A percentile compares a stretch with the other conserved stretches of the same genome.
phyloP scores from a whole-genome alignment of 2,888 invertebrate species.

The Coenonympha arcania region DNA sequence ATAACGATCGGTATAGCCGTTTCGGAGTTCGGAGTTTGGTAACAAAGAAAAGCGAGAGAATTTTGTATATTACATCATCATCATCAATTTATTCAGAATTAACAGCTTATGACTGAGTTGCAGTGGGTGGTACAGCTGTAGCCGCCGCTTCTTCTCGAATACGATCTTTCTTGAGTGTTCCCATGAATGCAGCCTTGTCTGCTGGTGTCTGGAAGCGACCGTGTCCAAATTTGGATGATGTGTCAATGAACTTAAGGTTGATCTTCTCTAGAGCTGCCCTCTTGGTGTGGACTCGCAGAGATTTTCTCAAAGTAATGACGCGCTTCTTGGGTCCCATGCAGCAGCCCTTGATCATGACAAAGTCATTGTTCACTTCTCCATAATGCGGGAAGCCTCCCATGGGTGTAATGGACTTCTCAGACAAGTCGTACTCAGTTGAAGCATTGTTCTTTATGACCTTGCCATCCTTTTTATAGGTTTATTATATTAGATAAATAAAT shows the following conservation, averaged over 20 bases:
- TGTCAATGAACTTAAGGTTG: conserved; percentile 99
- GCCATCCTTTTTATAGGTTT: too few relatives aligned
- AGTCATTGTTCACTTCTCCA: conserved; percentile 99
- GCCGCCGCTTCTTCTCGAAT: conserved; percentile 87
- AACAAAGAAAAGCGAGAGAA: too few relatives aligned
- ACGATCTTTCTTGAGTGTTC: conserved; percentile 94
- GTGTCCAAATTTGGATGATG: conserved; percentile 99
- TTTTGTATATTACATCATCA: too few relatives aligned
- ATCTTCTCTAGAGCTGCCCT: conserved; percentile 97
- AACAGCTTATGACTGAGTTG: conserved; percentile 50
- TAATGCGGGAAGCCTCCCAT: conserved; percentile 99
- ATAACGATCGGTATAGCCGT: too few relatives aligned
- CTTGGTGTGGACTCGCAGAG: conserved; percentile 94
- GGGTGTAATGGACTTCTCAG: conserved; percentile 97
- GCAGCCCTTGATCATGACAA: conserved; percentile 97
- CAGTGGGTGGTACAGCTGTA: conserved; percentile 68
- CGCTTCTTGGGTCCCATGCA: conserved; percentile 98
- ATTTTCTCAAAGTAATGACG: conserved; percentile 95
- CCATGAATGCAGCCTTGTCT: conserved; percentile 98
- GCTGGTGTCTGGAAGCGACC: conserved; percentile 99
- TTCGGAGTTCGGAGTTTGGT: too few relatives aligned
- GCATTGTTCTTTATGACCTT: conserved; percentile 97
- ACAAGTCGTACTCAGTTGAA: conserved; percentile 95
- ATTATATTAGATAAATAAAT: too few relatives aligned
- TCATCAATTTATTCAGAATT: conserved; percentile 39